Evolutionary conservation across 1,140 invertebrate species (phyloP).

Genomic region (Coptotermes formosanus): DNA sequence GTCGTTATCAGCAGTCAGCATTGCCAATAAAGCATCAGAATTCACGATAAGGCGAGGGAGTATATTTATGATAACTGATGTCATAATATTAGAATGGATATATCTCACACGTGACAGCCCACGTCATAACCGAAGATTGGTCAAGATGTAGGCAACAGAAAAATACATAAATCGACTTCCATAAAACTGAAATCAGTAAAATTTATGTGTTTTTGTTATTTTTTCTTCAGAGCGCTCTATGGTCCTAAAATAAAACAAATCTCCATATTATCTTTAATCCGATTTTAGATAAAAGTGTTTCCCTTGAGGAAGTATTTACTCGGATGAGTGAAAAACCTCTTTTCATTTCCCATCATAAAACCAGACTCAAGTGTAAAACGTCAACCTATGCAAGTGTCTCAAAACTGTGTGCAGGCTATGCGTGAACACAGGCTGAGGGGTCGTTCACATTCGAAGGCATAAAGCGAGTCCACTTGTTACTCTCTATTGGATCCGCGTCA

Average conservation of each 20-base stretch:
- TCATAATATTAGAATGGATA: background rate
- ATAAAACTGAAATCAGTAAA: constrained; percentile 7
- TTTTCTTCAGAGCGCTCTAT: background rate
- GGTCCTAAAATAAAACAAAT: background rate
- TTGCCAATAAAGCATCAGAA: background rate
- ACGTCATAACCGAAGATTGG: background rate
- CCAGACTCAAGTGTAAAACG: background rate
- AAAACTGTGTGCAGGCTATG: background rate
- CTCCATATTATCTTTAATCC: constrained; percentile 9
- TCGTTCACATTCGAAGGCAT: no score
- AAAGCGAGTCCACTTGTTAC: no score
- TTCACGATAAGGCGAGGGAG: background rate
- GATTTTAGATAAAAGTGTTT: constrained; percentile 17
- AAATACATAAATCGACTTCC: constrained; percentile 4
- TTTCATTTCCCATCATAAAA: background rate
- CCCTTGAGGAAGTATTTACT: constrained; percentile 11
- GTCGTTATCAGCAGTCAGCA: background rate
- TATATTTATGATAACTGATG: constrained; percentile 13
- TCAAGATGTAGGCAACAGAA: background rate
- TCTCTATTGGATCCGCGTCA: no score
- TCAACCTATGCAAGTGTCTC: background rate
- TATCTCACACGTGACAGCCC: background rate
- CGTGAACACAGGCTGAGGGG: no score
- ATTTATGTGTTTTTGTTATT: background rate
- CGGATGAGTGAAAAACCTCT: background rate